Base-by-base conservation (phyloP, 2,797 vertebrate species). In the Rhabdophis nuchalis region DNA sequence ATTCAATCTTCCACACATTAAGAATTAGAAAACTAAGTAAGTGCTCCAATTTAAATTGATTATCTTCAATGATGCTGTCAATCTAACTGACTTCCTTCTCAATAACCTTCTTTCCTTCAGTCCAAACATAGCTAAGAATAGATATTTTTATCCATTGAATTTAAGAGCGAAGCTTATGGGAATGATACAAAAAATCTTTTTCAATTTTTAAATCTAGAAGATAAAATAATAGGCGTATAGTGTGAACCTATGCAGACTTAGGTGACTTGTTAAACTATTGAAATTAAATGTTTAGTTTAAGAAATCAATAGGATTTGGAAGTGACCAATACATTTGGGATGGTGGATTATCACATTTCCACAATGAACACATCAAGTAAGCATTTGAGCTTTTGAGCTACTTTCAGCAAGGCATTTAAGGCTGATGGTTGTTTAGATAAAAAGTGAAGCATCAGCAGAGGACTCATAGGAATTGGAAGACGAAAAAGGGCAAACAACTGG, bases 51-150 rank as follows among this genome's bases (percentile, higher is more conserved):
- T n/a, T 86, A 61, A 85, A 16, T 90, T 90, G 85, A 64, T 82
- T 91, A 94, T 86, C 89, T 92, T 53, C 85, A 58, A 61, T 93
- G 92, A 36, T 14, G 56, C 9, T 87, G 10, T 50, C 89, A 88
- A 14, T 32, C 88, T 87, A 77, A 1, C 89, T 91, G 88, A 46
- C 89, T 87, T 50, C 57, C 18, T 53, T 91, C 87, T 56, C 87
- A 64, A 52, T 89, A 68, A 82, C 5, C 20, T 88, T 90, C 56
- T 90, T 77, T 82, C 57, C 29, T 72, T 82, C 64, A 85, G 36
- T 93, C 86, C 57, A 93, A 91, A 91, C 92, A 93, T 61, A 46
- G 36, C 92, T 90, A 90, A 93, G 86, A 91, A 91, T 93, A 93
- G 92, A 27, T 85, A 36, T 36, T 32, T 72, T 85, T 46, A 90